These are phyloP conservation scores for Villa cingulata DNA, from an alignment of 2,888 invertebrate species.

Conservation along the genomic window DNA sequence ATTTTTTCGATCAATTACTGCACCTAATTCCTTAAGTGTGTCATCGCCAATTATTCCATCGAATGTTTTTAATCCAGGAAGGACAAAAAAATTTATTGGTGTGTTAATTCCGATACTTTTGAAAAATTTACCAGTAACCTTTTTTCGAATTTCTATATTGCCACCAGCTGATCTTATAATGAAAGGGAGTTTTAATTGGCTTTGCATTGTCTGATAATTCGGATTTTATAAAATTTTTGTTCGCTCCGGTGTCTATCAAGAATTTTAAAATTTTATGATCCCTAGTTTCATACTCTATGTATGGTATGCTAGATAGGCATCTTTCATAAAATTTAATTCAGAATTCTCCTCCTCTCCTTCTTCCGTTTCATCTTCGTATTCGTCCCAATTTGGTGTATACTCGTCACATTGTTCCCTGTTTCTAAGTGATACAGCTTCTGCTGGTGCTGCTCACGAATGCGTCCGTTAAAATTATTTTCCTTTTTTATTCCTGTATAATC, in stretches of 20 bases:
- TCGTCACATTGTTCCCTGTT: background rate
- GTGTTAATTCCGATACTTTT: constrained; percentile 5
- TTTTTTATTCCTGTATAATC: background rate
- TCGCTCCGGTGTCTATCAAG: constrained; percentile 6
- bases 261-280: constrained; percentile 2
- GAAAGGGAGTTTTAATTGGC: background rate
- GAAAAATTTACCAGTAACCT: constrained; percentile 7
- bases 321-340: constrained; percentile 9
- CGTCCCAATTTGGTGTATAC: background rate
- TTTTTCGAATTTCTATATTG: constrained; percentile 3
- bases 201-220: background rate
- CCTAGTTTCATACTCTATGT: constrained; percentile 6
- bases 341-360: background rate
- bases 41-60: constrained; percentile 9
- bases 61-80: constrained; percentile 6
- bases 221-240: constrained; percentile 5
- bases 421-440: background rate
- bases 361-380: background rate
- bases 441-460: background rate
- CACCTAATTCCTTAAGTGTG: constrained; percentile 6
- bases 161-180: constrained; percentile 4
- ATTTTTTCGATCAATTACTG: constrained; percentile 4
- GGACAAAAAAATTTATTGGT: constrained; percentile 6
- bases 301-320: constrained; percentile 9
- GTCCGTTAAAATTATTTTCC: background rate